Evolutionary conservation across 1,140 invertebrate genomes (phyloP).

Genomic region (Nebria ingens): DNA sequence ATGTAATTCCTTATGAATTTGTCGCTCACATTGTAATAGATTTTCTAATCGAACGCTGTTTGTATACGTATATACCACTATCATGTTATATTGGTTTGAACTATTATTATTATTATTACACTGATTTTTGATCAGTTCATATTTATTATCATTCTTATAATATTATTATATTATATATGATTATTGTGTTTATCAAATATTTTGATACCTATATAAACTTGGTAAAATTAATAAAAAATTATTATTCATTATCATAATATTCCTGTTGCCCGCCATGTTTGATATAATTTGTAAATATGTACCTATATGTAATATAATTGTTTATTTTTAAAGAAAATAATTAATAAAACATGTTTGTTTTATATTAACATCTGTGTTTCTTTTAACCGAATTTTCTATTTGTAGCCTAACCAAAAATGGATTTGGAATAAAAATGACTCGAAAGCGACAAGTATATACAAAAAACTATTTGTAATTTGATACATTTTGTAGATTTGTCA

Average conservation of each 20-base stretch:
- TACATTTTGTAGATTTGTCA: no score
- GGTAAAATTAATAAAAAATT: conserved; percentile 12
- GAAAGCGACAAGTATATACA: no score
- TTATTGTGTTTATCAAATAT: background rate
- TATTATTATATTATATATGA: conserved; percentile 17
- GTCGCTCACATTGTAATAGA: background rate
- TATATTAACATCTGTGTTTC: no score
- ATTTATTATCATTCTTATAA: no score
- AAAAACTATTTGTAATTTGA: no score
- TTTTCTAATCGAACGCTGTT: background rate
- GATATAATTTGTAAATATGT: conserved; percentile 21
- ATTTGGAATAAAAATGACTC: no score
- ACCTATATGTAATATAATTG: conserved; percentile 21
- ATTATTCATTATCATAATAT: conserved; percentile 8
- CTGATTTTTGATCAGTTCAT: no score
- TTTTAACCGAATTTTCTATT: no score
- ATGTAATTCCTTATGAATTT: background rate
- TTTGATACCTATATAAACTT: background rate
- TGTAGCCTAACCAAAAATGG: no score
- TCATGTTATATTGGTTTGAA: no score
- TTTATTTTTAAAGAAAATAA: conserved; percentile 12
- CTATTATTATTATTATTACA: no score
- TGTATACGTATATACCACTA: background rate
- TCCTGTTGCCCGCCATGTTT: conserved; percentile 20
- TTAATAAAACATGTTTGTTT: conserved; percentile 19